Evolutionary conservation across 2,113 vertebrate species (phyloP), one percentile per base, ranked within the genome.

Genomic region (Nansenia antarctica): DNA sequence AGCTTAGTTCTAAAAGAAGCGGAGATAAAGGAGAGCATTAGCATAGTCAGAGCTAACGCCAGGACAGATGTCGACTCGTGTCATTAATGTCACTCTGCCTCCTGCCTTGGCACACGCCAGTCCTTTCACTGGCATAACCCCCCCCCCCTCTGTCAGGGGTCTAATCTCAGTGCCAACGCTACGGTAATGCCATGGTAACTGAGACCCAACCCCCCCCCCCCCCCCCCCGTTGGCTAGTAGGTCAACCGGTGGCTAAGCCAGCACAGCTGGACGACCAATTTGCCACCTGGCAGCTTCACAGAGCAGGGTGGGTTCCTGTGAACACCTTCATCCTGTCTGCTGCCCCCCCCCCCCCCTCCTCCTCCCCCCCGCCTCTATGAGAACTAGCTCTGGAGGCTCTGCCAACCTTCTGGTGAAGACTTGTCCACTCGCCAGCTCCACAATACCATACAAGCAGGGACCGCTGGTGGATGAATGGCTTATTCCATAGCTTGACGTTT

Each of bases 401-500:
- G 74, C 72, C 76, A 77, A 69, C 73, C 65, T 47, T 72, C 74
- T 79, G 73, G 80, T 82, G 81, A 84, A 74, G 73, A 82, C 60
- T 49, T 49, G 61, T 35, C 82, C 74, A 73, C 74, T 74, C 52
- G 14, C 58, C 35, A 1, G 71, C 61, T 2, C 67, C 59, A 42
- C 73, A 53, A 53, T 22, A 2, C 65, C 47, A 55, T 72, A 67
- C 75, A 82, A 72, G 64, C 72, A 47, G 22, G 60, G 71, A 82
- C 81, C 57, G 58, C 45, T 58, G 67, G 67, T 42, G 20, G 75
- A 77, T 87, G 81, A 81, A 85, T 86, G 85, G 76, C 70, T 70
- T 31, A 59, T 73, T 81, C 82, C 74, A 63, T 67, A 69, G 76
- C 77, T 69, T 74, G 67, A 83, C 79, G 75, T 82, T 82, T 78